Base-by-base conservation (phyloP, 2,797 vertebrate species). In the Botia kubotai region DNA sequence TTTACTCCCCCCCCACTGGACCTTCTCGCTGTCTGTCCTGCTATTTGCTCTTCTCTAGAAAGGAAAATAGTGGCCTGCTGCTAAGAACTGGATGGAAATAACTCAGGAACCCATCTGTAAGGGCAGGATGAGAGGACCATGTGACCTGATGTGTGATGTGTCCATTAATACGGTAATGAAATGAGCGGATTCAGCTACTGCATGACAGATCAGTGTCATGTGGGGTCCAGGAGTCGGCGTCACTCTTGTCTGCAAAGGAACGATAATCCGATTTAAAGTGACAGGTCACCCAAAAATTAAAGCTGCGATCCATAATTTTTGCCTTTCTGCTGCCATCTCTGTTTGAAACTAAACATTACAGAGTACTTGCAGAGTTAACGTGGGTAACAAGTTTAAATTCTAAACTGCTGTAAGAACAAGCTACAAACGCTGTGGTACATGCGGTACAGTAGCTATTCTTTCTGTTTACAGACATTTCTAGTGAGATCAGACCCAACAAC, bases 1-100 rank as follows among this genome's bases (percentile, higher is more conserved):
- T 81, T 81, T 86, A 84, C 81, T 83, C 26, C 43, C 33, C 58
- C 71, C 23, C 23, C 63, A 74, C 63, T 73, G 63, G 55, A 46
- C 53, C 58, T 21, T 71, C 75, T 81, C 66, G 14, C 71, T 50
- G 16, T 43, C 33, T 60, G 43, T 17, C 21, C 17, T 8, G 53
- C 63, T 84, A 72, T 84, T 60, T 81, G 74, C 43, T 36, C 13
- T 43, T 46, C 29, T 77, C 70, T 84, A 74, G 52, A 77, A 33
- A 84, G 63, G 14, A 62, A 67, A 73, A 69, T 73, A 57, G 23
- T 2, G 26, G 55, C 71, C 62, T 80, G 43, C 70, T 57, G 65
- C 33, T 55, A 53, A 46, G 50, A 57, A 58, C 48, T 16, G 57
- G 43, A 50, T 23, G 63, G 29, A 75, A 76, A 70, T 53, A 46